Conservation (phyloP, 2,888 invertebrate species). For the Morinoia aosen region DNA sequence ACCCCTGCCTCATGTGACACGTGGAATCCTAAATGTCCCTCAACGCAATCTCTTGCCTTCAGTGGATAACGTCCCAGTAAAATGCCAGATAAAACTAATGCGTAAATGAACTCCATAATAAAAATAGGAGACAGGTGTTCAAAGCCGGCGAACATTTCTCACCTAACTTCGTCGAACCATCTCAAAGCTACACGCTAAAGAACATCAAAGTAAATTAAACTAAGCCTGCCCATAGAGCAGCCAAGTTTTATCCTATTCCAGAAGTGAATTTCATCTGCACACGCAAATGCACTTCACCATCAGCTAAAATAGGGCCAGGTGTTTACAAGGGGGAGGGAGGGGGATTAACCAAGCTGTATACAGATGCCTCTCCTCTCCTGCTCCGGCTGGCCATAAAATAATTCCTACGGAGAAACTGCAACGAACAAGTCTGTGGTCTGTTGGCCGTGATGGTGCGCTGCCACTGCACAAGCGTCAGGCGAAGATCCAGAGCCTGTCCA, state of each 20-base stretch:
- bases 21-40: neutral
- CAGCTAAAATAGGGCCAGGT: neutral
- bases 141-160: neutral
- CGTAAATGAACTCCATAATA: too few species aligned
- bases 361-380: neutral
- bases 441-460: too few species aligned
- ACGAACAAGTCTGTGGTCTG: neutral
- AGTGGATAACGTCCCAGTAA: too few species aligned
- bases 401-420: constrained; percentile 38
- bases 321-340: neutral
- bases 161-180: neutral
- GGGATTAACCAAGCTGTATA: neutral
- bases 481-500: too few species aligned
- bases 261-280: neutral
- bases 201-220: neutral
- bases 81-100: too few species aligned
- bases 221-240: neutral
- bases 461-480: too few species aligned
- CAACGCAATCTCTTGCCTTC: neutral
- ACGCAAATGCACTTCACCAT: neutral
- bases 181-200: neutral
- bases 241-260: neutral
- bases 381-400: neutral
- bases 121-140: neutral
- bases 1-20: neutral